Evolutionary conservation across 2,113 vertebrate genomes (phyloP).

Genomic region (Calidris pugnax): DNA sequence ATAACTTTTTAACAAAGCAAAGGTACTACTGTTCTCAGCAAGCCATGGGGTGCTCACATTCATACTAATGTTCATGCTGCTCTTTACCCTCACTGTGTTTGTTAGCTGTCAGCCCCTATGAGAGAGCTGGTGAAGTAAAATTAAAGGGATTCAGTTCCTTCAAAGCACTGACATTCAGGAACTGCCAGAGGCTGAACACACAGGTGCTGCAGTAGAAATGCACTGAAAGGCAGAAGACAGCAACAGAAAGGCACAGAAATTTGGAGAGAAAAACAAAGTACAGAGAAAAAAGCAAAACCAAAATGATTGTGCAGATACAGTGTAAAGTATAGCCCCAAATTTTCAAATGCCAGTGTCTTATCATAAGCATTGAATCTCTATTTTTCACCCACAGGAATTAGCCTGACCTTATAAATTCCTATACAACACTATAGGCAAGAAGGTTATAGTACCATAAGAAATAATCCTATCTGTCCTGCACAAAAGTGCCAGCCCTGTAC

Average conservation of each 20-base stretch:
- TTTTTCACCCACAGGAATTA: not conserved
- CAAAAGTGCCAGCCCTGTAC: not conserved
- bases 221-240: not conserved
- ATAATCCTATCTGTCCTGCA: not conserved
- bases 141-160: not conserved
- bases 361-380: not conserved
- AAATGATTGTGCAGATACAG: not conserved
- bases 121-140: not conserved
- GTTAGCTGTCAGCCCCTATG: not conserved
- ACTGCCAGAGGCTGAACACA: not conserved
- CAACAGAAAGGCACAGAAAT: not conserved
- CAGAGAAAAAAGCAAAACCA: not conserved
- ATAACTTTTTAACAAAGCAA: not conserved
- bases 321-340: not conserved
- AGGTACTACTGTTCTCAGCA: not conserved
- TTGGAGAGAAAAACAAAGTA: not conserved
- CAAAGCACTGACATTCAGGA: not conserved
- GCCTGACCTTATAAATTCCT: not conserved
- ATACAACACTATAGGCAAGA: not conserved
- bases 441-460: not conserved
- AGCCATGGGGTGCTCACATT: not conserved
- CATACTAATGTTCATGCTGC: not conserved
- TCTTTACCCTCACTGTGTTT: not conserved
- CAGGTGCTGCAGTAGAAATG: not conserved
- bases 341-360: not conserved